Conservation (phyloP, 2,888 invertebrate species). For the Sinopyrophorus schimmeli region DNA sequence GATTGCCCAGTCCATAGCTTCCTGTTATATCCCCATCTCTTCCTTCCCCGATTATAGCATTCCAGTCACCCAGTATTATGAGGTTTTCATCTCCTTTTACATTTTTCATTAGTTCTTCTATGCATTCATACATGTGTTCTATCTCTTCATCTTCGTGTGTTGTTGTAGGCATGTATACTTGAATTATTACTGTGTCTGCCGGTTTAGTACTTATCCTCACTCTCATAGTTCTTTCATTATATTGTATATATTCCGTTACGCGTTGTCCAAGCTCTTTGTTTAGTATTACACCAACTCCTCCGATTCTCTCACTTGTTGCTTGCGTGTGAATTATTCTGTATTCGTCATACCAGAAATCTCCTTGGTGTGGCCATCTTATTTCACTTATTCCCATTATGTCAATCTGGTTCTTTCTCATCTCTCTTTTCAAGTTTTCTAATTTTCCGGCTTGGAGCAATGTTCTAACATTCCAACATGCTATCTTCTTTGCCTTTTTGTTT, state of each 20-base stretch:
- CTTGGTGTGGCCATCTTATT: neutral
- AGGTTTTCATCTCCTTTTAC: conserved; percentile 7
- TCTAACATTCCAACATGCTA: neutral
- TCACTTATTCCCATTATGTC: neutral
- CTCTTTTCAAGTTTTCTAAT: conserved; percentile 4
- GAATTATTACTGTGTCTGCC: conserved; percentile 3
- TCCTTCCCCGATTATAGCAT: conserved; percentile 2
- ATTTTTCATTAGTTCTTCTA: conserved; percentile 3
- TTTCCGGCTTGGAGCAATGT: neutral
- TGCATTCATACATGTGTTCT: conserved; percentile 1
- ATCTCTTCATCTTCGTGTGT: conserved; percentile 4
- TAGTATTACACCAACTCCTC: neutral
- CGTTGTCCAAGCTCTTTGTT: neutral
- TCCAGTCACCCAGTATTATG: conserved; percentile 4
- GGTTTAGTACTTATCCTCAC: conserved; percentile 1
- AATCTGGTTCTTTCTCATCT: too few relatives aligned
- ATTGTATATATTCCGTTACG: neutral
- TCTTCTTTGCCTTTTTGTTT: conserved; percentile 1
- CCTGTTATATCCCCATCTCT: conserved; percentile 3
- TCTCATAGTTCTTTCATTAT: conserved; percentile 1
- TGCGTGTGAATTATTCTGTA: conserved; percentile 1
- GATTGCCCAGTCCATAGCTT: conserved; percentile 2
- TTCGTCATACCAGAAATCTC: neutral
- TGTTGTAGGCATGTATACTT: conserved; percentile 9
- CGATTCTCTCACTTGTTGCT: neutral